These are phyloP conservation scores for Anolis carolinensis DNA, from an alignment of 2,113 vertebrate species.

Conservation along the genomic window DNA sequence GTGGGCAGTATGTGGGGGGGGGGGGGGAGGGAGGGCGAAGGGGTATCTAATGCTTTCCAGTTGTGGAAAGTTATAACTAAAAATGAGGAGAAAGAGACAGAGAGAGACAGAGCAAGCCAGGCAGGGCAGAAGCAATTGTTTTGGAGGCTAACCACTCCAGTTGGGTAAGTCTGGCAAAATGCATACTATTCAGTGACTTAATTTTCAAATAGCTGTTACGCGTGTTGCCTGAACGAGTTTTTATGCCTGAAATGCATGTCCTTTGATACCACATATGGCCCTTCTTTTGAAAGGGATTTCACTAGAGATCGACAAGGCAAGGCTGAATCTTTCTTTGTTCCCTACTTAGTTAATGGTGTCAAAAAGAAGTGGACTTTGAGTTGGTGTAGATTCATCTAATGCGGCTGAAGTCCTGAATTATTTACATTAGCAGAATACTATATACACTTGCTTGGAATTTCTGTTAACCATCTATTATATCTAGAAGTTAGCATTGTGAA, in stretches of 20 bases:
- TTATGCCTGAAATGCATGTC: conserved; percentile 22
- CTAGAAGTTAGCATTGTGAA: background rate
- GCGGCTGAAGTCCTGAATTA: background rate
- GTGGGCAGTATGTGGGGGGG: background rate
- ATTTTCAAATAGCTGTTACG: conserved; percentile 53
- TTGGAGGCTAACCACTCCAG: conserved; percentile 67
- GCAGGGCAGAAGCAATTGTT: conserved; percentile 8
- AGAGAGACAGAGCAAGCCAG: background rate
- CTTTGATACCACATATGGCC: background rate
- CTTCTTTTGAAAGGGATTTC: conserved; percentile 7
- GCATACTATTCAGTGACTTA: conserved; percentile 73
- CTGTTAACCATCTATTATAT: background rate
- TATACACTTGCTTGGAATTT: background rate
- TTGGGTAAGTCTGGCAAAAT: conserved; percentile 47
- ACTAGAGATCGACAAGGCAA: rapidly evolving
- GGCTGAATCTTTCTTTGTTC: conserved; percentile 25
- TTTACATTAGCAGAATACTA: background rate
- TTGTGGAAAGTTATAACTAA: conserved; percentile 50
- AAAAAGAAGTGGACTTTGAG: background rate
- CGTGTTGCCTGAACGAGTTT: conserved; percentile 23
- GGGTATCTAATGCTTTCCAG: conserved; percentile 55
- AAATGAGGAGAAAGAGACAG: conserved; percentile 13
- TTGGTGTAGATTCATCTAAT: background rate
- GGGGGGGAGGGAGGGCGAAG: conserved; percentile 1
- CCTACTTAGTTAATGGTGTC: background rate